Percentiles rank a stretch among this genome's conserved stretches.
Conservation (phyloP, 2,797 vertebrate genomes). For the Bradypus variegatus region DNA sequence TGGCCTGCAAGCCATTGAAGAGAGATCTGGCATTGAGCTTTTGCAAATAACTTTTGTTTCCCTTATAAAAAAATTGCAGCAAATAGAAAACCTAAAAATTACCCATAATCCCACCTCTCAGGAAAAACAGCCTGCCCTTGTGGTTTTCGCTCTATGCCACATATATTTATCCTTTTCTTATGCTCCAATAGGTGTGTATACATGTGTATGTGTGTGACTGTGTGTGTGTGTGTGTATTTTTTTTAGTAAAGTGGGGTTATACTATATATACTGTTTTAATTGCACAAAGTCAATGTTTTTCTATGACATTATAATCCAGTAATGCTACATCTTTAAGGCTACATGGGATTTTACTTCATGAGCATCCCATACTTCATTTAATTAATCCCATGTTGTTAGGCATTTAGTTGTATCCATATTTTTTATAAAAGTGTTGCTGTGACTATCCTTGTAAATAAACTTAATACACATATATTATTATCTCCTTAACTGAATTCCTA, state of each 20-base stretch:
- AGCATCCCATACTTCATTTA: not conserved
- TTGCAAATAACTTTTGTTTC: not conserved
- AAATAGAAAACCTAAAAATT: not conserved
- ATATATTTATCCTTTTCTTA: not conserved
- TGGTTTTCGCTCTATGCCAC: not conserved
- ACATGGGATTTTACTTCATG: not conserved
- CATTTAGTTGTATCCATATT: not conserved
- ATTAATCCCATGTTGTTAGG: not conserved
- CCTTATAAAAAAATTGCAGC: not conserved
- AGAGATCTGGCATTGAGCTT: not conserved
- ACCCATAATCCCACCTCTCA: not conserved
- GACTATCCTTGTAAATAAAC: not conserved
- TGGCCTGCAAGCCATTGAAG: not conserved
- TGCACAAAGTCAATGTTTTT: not conserved
- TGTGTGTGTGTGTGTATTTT: too few relatives aligned
- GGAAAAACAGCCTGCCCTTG: not conserved
- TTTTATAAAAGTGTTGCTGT: not conserved
- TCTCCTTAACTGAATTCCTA: not conserved
- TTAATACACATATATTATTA: not conserved
- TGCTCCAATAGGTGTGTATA: not conserved
- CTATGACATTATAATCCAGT: not conserved
- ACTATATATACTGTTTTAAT: not conserved
- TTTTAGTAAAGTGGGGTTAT: not conserved
- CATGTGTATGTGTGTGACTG: too few relatives aligned
- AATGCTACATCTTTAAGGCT: not conserved